These are phyloP conservation scores for Tubiluchus corallicola DNA, from an alignment of 2,888 invertebrate species.

Conservation along the genomic window DNA sequence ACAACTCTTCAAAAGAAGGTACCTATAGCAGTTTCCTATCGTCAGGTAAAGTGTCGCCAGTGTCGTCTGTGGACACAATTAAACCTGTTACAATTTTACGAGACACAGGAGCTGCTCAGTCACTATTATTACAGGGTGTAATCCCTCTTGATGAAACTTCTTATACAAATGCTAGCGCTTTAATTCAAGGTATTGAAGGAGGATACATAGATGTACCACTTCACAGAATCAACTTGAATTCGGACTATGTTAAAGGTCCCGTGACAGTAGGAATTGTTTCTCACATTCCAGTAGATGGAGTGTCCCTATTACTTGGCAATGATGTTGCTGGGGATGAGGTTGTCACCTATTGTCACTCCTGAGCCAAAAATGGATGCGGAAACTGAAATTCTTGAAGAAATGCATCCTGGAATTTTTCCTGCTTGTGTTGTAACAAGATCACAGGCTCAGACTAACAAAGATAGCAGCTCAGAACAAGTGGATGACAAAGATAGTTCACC, in stretches of 20 bases:
- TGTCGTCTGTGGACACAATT: background rate
- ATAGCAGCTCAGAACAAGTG: too few relatives aligned
- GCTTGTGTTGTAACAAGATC: background rate
- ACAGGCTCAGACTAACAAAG: too few relatives aligned
- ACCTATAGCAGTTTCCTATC: too few relatives aligned
- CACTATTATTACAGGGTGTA: background rate
- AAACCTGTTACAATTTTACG: background rate
- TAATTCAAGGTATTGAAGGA: background rate
- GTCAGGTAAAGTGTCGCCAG: too few relatives aligned
- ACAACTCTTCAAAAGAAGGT: too few relatives aligned
- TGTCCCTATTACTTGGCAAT: background rate
- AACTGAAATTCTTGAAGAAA: background rate
- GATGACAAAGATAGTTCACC: too few relatives aligned
- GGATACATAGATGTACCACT: background rate
- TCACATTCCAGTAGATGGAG: background rate
- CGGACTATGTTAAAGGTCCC: background rate
- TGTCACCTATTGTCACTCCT: background rate
- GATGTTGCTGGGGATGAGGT: background rate
- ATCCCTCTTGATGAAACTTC: too few relatives aligned
- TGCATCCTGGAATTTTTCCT: background rate
- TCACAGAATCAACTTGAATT: background rate
- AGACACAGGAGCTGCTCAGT: conserved; percentile 1
- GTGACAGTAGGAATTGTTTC: conserved; percentile 1
- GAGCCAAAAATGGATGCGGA: background rate
- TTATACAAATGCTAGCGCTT: background rate